Conservation (phyloP, 2,113 vertebrate species). For the Bos indicus region DNA sequence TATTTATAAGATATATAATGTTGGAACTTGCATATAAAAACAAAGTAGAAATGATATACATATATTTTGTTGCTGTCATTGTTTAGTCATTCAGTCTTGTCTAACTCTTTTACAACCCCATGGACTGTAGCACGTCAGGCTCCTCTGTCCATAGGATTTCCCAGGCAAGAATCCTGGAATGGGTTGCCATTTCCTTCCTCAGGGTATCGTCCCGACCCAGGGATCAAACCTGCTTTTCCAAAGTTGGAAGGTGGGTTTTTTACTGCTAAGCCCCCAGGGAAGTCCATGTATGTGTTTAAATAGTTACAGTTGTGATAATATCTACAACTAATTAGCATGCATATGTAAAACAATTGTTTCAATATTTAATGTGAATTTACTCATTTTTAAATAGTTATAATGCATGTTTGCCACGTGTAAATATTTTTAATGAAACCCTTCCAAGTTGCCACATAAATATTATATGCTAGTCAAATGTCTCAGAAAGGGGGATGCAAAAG, state of each 20-base stretch:
- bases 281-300: background rate
- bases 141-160: background rate
- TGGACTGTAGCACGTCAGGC: fast-evolving
- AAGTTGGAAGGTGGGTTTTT: background rate
- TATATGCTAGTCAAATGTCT: background rate
- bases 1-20: background rate
- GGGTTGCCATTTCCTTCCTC: background rate
- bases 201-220: background rate
- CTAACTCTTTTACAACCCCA: background rate
- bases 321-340: background rate
- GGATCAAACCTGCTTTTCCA: background rate
- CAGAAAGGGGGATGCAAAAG: background rate
- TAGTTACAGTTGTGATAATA: background rate
- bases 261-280: background rate
- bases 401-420: background rate
- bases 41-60: background rate
- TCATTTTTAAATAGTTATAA: background rate
- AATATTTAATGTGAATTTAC: background rate
- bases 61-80: background rate
- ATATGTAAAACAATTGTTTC: background rate
- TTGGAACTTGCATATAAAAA: background rate
- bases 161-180: background rate
- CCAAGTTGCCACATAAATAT: background rate
- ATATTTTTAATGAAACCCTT: background rate
- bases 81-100: background rate